Evolutionary conservation across 2,888 invertebrate species (phyloP).

Genomic region (Tuta absoluta): DNA sequence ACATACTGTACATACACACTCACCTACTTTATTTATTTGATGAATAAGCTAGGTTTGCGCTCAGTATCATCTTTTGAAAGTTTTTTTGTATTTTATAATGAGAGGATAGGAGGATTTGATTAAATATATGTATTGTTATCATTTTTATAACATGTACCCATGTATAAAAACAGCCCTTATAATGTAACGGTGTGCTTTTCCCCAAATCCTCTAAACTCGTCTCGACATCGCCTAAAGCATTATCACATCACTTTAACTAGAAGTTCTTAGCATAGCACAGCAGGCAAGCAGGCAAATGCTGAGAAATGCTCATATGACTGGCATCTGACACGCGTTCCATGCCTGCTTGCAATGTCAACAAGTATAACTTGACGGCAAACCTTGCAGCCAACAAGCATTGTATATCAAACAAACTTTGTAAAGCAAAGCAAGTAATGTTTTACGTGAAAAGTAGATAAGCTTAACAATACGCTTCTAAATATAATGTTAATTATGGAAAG

Average conservation of each 20-base stretch:
- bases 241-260: background rate
- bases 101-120: no score
- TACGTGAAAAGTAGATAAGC: background rate
- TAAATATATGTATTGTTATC: no score
- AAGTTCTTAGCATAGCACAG: background rate
- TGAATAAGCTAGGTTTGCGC: no score
- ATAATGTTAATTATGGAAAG: background rate
- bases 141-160: no score
- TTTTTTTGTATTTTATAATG: no score
- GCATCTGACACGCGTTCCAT: background rate
- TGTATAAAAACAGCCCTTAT: no score
- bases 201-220: no score
- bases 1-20: background rate
- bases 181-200: no score
- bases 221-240: no score
- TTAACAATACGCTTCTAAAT: background rate
- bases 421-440: background rate
- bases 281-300: background rate
- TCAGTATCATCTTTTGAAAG: no score
- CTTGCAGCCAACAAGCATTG: background rate
- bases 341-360: background rate
- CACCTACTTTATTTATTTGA: no score
- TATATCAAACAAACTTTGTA: background rate
- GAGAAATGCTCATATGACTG: constrained; percentile 5
- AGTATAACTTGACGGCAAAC: background rate